A percentile compares a stretch with the other conserved stretches of the same genome.
Conservation (phyloP, 2,888 invertebrate genomes). For the Eupithecia vulgata region DNA sequence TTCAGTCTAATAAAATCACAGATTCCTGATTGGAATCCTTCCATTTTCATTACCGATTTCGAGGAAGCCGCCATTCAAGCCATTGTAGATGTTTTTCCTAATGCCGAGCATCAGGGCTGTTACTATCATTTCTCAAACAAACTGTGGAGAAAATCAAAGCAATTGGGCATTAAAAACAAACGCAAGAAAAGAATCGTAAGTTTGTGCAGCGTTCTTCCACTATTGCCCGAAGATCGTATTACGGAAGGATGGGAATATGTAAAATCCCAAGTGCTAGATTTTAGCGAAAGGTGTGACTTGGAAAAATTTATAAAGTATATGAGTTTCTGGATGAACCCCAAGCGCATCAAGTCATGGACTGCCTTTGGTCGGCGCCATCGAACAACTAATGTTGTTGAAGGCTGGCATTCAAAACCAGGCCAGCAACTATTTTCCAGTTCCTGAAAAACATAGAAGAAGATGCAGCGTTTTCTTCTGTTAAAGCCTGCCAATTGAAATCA, state of each 20-base stretch:
- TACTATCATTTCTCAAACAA: slow-evolving; percentile 24
- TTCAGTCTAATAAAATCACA: slow-evolving; percentile 31
- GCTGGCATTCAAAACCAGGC: background rate
- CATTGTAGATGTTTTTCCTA: slow-evolving; percentile 27
- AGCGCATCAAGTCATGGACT: slow-evolving; percentile 24
- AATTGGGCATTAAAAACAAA: slow-evolving; percentile 26
- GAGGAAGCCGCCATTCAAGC: slow-evolving; percentile 32
- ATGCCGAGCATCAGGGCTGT: slow-evolving; percentile 27
- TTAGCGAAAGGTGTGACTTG: slow-evolving; percentile 24
- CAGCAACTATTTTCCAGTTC: slow-evolving; percentile 4
- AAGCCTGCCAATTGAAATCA: slow-evolving; percentile 27
- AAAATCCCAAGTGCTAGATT: slow-evolving; percentile 20
- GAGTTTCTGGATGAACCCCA: slow-evolving; percentile 8
- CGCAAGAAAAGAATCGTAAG: slow-evolving; percentile 26
- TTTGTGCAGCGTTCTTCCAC: slow-evolving; percentile 23
- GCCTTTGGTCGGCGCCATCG: slow-evolving; percentile 11
- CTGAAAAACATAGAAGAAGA: slow-evolving; percentile 5
- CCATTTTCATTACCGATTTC: slow-evolving; percentile 31
- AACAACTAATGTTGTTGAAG: slow-evolving; percentile 10
- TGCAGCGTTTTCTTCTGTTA: slow-evolving; percentile 20
- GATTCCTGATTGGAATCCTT: slow-evolving; percentile 24
- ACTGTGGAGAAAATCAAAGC: slow-evolving; percentile 24
- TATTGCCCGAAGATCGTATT: slow-evolving; percentile 25
- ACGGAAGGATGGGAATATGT: slow-evolving; percentile 26
- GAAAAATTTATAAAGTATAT: slow-evolving; percentile 29